Conservation (phyloP, 2,797 vertebrate genomes). For the Pangasius macronema region DNA sequence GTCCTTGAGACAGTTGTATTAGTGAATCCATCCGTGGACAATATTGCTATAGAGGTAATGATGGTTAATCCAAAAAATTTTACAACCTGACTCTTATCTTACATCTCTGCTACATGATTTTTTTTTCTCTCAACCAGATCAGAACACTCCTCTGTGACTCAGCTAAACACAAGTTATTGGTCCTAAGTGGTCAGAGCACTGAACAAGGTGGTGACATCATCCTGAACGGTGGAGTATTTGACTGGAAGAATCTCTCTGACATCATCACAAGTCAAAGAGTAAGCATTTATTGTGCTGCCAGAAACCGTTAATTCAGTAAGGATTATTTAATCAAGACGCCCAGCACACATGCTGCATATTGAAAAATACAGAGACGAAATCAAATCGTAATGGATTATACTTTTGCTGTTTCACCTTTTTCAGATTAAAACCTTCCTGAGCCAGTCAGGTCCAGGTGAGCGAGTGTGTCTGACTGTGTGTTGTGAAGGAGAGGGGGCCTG, state of each 20-base stretch:
- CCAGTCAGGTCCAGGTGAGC: conserved; percentile 75
- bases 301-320: not conserved
- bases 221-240: conserved; percentile 87
- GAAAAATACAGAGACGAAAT: not conserved
- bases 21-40: conserved; percentile 88
- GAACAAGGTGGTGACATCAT: conserved; percentile 88
- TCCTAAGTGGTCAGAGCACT: conserved; percentile 88
- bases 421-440: conserved; percentile 87
- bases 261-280: conserved; percentile 85
- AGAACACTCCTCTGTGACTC: conserved; percentile 81
- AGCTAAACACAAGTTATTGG: conserved; percentile 85
- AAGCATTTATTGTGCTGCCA: conserved; percentile 54
- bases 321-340: not conserved
- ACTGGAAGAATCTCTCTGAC: conserved; percentile 83
- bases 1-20: conserved; percentile 87
- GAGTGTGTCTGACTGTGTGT: conserved; percentile 86
- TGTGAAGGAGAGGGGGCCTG: conserved; percentile 90
- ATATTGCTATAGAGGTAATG: conserved; percentile 83
- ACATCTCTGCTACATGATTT: not conserved
- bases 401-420: conserved; percentile 57
- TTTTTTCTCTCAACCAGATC: conserved; percentile 71
- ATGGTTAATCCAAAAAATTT: not conserved
- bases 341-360: not conserved
- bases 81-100: not conserved
- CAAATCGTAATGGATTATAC: not conserved